Evolutionary conservation across 2,888 invertebrate genomes (phyloP), one percentile per base, ranked within the genome.

Genomic region (Acleris sparsana): DNA sequence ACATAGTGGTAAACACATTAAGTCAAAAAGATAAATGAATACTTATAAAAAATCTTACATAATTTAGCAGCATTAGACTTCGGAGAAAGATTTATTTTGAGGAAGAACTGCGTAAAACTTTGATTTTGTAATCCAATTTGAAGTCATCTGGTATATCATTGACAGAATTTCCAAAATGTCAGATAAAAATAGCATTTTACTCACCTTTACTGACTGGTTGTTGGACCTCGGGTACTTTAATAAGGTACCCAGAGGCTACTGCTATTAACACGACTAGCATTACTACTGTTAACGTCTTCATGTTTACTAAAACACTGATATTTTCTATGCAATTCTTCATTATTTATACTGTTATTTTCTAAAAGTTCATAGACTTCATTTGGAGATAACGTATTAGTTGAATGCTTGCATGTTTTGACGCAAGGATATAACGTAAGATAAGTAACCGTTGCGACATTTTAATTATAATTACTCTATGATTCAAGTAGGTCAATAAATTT

Each of bases 201-300:
- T 61, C 56, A 65, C 65, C 51, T 22, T 55, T 44, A 18, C 70
- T 64, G 22, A 69, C 62, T 20, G 83, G 75, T 44, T 61, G 29
- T 33, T 17, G 69, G 65, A 5, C 79, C 43, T 65, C 83, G 2
- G 88, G 89, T 13, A 89, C 81, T 70, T 85, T 88, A 55, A 91
- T 90, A 4, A 91, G 73, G 66, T 83, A 91, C 61, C 85, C 85
- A 1, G 79, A 78, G 7, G 73, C 72, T 39, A 77, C 66, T 22
- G 70, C 72, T n/a, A 77, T 71, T 13, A 80, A 49, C 1, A 75
- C 58, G 25, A 73, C 70, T 9, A 81, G 55, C 25, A 85, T 57
- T 52, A 82, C 33, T 63, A 85, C 69, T 80, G 80, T 79, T 77
- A 86, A 72, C 73, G 74, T 71, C 80, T 86, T 86, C 90, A 90